Evolutionary conservation across 2,113 vertebrate species (phyloP).

Genomic region (Pandion haliaetus): DNA sequence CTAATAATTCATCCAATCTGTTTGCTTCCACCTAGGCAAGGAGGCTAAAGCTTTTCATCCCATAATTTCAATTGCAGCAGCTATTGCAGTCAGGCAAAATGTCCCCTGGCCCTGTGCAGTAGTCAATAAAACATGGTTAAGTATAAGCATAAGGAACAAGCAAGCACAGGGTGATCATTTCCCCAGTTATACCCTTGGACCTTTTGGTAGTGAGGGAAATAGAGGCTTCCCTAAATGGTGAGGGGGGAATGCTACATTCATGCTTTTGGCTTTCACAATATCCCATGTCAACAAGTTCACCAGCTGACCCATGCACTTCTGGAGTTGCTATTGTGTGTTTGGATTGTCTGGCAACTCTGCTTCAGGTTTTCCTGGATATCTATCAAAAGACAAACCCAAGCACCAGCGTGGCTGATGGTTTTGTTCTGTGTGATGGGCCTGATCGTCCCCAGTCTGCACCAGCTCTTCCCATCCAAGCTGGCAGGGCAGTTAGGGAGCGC

Average conservation of each 20-base stretch:
- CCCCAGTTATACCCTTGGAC: neutral
- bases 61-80: neutral
- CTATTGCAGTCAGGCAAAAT: neutral
- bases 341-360: neutral
- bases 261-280: neutral
- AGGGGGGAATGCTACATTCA: rapidly evolving
- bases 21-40: neutral
- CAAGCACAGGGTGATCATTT: neutral
- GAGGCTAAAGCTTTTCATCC: neutral
- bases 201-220: neutral
- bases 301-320: neutral
- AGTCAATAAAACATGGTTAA: neutral
- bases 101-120: neutral
- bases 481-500: neutral
- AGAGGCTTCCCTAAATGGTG: neutral
- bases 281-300: neutral
- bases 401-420: neutral
- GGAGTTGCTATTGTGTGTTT: neutral
- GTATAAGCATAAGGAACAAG: neutral
- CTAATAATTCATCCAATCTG: neutral
- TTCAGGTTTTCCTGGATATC: neutral
- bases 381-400: neutral
- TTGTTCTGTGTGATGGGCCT: neutral
- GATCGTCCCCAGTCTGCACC: neutral
- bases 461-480: neutral